A percentile compares a stretch with the other conserved stretches of the same genome.
Conservation (phyloP, 2,888 invertebrate species). For the Allolobophora icterica region DNA sequence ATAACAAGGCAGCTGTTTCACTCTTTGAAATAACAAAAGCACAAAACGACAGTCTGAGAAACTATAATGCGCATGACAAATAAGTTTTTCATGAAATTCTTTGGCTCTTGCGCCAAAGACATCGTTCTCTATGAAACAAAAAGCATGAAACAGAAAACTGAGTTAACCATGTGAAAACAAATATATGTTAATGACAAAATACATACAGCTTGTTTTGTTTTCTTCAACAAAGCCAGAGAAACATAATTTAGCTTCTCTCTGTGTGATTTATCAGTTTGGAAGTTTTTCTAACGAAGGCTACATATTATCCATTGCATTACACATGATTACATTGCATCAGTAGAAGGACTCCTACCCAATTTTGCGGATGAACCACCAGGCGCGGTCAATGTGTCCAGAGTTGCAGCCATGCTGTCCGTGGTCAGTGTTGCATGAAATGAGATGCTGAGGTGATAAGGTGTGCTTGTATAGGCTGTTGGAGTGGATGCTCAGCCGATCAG, state of each 20-base stretch:
- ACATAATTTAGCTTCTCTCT: neutral
- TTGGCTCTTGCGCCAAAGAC: neutral
- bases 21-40: neutral
- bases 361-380: slow-evolving; percentile 86
- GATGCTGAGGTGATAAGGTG: slow-evolving; percentile 81
- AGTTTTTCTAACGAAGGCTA: no score
- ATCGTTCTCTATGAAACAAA: neutral
- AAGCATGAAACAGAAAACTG: neutral
- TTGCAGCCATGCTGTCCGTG: slow-evolving; percentile 75
- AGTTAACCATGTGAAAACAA: neutral
- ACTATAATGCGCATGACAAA: neutral
- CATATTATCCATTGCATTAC: neutral
- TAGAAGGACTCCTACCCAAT: slow-evolving; percentile 69
- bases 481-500: slow-evolving; percentile 78
- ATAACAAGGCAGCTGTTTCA: neutral
- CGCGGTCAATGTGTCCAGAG: slow-evolving; percentile 87
- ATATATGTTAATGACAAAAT: neutral
- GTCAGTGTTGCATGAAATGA: slow-evolving; percentile 81
- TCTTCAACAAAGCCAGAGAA: neutral
- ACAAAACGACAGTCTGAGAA: neutral
- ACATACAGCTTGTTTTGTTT: neutral
- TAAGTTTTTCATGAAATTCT: neutral
- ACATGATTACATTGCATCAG: neutral
- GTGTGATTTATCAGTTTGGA: neutral
- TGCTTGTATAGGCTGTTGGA: slow-evolving; percentile 77